phyloP scores from a whole-genome alignment of 2,797 vertebrate genomes.

The Neoniphon sammara region DNA sequence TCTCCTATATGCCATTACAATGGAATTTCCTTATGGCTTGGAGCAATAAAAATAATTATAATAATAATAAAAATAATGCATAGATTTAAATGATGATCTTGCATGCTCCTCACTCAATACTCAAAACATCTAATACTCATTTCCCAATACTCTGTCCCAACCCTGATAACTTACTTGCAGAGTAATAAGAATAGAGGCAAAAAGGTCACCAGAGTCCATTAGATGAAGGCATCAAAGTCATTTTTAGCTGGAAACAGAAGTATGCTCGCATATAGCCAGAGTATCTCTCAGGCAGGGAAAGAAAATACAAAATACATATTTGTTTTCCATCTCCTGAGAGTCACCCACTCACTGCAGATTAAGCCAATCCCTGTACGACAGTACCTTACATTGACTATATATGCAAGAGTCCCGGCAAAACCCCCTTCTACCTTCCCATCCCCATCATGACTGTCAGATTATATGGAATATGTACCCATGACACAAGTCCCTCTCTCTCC shows the following conservation, averaged over 20 bases:
- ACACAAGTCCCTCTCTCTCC: slow-evolving; percentile 46
- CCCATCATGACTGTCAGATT: slow-evolving; percentile 47
- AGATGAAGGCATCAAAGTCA: slow-evolving; percentile 88
- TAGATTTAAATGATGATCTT: slow-evolving; percentile 95
- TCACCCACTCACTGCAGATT: slow-evolving; percentile 65
- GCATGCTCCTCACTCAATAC: slow-evolving; percentile 80
- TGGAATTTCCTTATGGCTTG: slow-evolving; percentile 94
- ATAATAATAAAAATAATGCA: slow-evolving; percentile 89
- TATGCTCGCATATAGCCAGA: slow-evolving; percentile 65
- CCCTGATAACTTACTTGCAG: slow-evolving; percentile 78
- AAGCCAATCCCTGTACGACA: slow-evolving; percentile 71
- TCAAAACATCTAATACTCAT: slow-evolving; percentile 80
- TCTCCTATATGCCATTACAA: slow-evolving; percentile 91
- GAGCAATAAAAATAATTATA: slow-evolving; percentile 87
- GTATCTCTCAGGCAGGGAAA: slow-evolving; percentile 57
- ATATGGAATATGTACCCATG: slow-evolving; percentile 60
- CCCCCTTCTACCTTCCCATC: slow-evolving; percentile 54
- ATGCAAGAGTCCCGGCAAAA: slow-evolving; percentile 68
- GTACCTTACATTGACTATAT: slow-evolving; percentile 76
- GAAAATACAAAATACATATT: slow-evolving; percentile 62
- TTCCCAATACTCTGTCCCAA: slow-evolving; percentile 82
- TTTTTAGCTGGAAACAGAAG: slow-evolving; percentile 80
- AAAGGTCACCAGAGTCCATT: slow-evolving; percentile 85
- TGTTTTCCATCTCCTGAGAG: slow-evolving; percentile 75
- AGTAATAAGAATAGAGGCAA: slow-evolving; percentile 80